Percentiles rank a stretch among this genome's conserved stretches.
Evolutionary conservation across 2,888 invertebrate genomes (phyloP).

Genomic region (Polyommatus iphigenia): DNA sequence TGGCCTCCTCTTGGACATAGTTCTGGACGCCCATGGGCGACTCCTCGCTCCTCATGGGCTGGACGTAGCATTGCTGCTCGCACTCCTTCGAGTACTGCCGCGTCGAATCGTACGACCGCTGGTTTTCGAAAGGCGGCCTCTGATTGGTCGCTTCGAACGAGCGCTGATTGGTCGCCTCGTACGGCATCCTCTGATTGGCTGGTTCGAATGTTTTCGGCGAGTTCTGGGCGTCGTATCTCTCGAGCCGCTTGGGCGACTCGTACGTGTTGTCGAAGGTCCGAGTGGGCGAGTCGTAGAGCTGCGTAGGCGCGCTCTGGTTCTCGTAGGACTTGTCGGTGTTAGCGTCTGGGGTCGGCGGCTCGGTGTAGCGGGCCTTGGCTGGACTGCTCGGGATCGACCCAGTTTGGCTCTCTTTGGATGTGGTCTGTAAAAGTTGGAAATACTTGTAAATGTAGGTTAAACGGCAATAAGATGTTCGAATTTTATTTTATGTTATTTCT

Average conservation of each 20-base stretch:
- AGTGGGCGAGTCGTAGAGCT: slow-evolving; percentile 38
- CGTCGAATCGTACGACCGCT: slow-evolving; percentile 39
- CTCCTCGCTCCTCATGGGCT: slow-evolving; percentile 56
- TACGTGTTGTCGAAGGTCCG: slow-evolving; percentile 37
- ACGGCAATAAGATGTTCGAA: no score
- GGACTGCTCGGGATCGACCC: slow-evolving; percentile 43
- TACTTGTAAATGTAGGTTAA: background rate
- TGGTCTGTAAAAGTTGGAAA: slow-evolving; percentile 12
- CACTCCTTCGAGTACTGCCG: slow-evolving; percentile 39
- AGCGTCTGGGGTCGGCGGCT: slow-evolving; percentile 35
- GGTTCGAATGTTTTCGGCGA: slow-evolving; percentile 29
- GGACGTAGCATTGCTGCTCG: slow-evolving; percentile 46
- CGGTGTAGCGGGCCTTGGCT: slow-evolving; percentile 34
- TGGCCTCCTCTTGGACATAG: slow-evolving; percentile 50
- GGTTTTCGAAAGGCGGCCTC: slow-evolving; percentile 39
- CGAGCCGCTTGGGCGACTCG: slow-evolving; percentile 31
- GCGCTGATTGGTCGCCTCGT: slow-evolving; percentile 44
- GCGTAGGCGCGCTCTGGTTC: slow-evolving; percentile 29
- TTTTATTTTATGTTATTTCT: no score
- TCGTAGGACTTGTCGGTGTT: slow-evolving; percentile 29
- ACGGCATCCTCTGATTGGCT: slow-evolving; percentile 36
- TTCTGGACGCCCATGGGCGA: slow-evolving; percentile 40
- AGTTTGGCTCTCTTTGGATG: slow-evolving; percentile 32
- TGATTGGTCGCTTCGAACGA: slow-evolving; percentile 42
- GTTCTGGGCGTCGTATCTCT: slow-evolving; percentile 36